Evolutionary conservation across 1,140 invertebrate species (phyloP).

Genomic region (Diachasmimorpha longicaudata): DNA sequence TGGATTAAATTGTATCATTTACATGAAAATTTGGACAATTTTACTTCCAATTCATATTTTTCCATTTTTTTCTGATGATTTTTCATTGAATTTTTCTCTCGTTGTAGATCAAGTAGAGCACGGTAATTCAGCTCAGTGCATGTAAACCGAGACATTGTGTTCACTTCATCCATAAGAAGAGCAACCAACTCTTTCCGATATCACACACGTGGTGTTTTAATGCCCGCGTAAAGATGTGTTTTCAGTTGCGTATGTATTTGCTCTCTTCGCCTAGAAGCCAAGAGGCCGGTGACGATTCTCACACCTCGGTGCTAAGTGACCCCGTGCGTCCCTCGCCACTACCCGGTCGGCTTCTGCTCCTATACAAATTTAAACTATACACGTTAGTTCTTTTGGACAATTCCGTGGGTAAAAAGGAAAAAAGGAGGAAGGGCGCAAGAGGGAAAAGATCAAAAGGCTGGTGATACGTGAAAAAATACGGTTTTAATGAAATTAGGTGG

Average conservation of each 20-base stretch:
- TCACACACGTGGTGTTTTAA: slow-evolving; percentile 8
- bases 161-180: too few relatives aligned
- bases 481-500: not conserved
- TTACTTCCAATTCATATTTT: too few relatives aligned
- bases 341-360: slow-evolving; percentile 55
- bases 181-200: not conserved
- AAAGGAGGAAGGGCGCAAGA: not conserved
- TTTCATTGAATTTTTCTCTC: too few relatives aligned
- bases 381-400: not conserved
- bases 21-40: too few relatives aligned
- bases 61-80: too few relatives aligned
- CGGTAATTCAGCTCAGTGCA: too few relatives aligned
- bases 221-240: not conserved
- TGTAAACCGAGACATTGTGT: too few relatives aligned
- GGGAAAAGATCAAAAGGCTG: not conserved
- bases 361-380: slow-evolving; percentile 60
- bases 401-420: not conserved
- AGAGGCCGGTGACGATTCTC: slow-evolving; percentile 61
- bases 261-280: slow-evolving; percentile 56
- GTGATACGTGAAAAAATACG: not conserved
- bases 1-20: too few relatives aligned
- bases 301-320: slow-evolving; percentile 59
- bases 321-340: slow-evolving; percentile 49
- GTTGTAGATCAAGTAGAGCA: too few relatives aligned
- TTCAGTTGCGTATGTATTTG: slow-evolving; percentile 30